A percentile compares a stretch with the other conserved stretches of the same genome.
Evolutionary conservation across 2,888 invertebrate genomes (phyloP).

Genomic region (Hirtodrosophila confusa): DNA sequence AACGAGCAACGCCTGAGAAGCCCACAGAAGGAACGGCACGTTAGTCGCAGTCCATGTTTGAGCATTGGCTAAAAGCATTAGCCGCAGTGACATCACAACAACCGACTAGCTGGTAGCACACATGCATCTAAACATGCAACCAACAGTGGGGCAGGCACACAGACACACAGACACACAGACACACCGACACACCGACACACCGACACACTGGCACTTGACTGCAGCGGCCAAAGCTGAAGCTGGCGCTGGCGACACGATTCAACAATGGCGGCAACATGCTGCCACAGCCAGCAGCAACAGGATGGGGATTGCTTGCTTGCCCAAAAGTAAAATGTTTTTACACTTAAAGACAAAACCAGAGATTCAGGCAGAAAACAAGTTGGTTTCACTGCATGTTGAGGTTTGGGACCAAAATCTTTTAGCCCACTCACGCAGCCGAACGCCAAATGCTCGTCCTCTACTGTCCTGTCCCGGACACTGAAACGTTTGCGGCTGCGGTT

Average conservation of each 20-base stretch:
- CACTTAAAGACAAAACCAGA: slow-evolving; percentile 81
- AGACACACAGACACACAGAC: slow-evolving; percentile 27
- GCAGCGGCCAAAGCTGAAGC: slow-evolving; percentile 56
- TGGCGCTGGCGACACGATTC: slow-evolving; percentile 70
- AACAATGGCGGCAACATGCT: slow-evolving; percentile 76
- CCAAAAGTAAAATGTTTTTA: slow-evolving; percentile 80
- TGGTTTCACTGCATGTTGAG: slow-evolving; percentile 46
- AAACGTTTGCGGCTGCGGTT: slow-evolving; percentile 80
- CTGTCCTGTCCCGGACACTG: slow-evolving; percentile 44
- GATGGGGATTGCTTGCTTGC: slow-evolving; percentile 55
- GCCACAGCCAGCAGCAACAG: slow-evolving; percentile 40
- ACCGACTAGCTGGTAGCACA: slow-evolving; percentile 60
- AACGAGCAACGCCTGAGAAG: slow-evolving; percentile 9
- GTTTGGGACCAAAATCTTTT: slow-evolving; percentile 53
- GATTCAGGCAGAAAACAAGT: slow-evolving; percentile 60
- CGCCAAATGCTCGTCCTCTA: slow-evolving; percentile 40
- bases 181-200: slow-evolving; percentile 33
- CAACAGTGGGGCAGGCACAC: slow-evolving; percentile 12
- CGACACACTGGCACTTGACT: slow-evolving; percentile 63
- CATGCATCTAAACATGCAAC: slow-evolving; percentile 44
- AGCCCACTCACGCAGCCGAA: slow-evolving; percentile 59
- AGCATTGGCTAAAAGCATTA: slow-evolving; percentile 76
- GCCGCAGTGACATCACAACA: slow-evolving; percentile 72
- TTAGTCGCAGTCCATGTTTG: slow-evolving; percentile 41
- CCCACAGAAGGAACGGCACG: slow-evolving; percentile 4